Evolutionary conservation across 2,888 invertebrate species (phyloP), one percentile per base, ranked within the genome.

Genomic region (Tenthredo scrophulariae): DNA sequence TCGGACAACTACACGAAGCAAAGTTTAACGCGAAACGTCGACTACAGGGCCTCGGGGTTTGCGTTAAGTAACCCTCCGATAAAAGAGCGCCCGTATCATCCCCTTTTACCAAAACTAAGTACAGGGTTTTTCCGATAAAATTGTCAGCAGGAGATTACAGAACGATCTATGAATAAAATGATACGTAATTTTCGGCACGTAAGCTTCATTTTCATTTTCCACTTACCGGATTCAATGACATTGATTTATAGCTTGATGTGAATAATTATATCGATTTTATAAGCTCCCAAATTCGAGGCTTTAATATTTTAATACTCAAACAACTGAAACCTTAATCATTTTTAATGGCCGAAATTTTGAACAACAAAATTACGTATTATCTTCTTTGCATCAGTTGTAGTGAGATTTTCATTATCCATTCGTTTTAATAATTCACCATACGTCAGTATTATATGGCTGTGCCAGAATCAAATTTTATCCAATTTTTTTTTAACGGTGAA

Each of bases 21-120:
- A 37, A 80, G 80, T 80, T 80, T 37, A 80, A 62, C 46, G 43
- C 70, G 67, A 80, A 62, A 83, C 62, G 65, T 86, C 40, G 40
- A 43, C 43, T 74, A 9, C 15, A 26, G 72, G 72, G 72, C n/a
- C 29, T 40, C 43, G 26, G 72, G 43, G 43, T 22, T 22, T 74
- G 43, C 72, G 72, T 43, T 74, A 43, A 74, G 72, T 43, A 54
- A 77, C 77, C 54, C 54, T 77, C 50, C 29, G 72, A 74, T 74
- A 74, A 74, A 40, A 43, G 22, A 43, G 43, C 72, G 9, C 72
- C 10, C 67, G 15, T 67, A 67, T 43, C 62, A 40, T 40, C 74
- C 40, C 40, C 40, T 29, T 22, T 29, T 29, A 74, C 40, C 37
- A 22, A 18, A 74, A 74, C 40, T 22, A 74, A 74, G 74, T 29